Evolutionary conservation across 2,113 vertebrate genomes (phyloP), one percentile per base, ranked within the genome.

Genomic region (Dasyornis broadbenti): DNA sequence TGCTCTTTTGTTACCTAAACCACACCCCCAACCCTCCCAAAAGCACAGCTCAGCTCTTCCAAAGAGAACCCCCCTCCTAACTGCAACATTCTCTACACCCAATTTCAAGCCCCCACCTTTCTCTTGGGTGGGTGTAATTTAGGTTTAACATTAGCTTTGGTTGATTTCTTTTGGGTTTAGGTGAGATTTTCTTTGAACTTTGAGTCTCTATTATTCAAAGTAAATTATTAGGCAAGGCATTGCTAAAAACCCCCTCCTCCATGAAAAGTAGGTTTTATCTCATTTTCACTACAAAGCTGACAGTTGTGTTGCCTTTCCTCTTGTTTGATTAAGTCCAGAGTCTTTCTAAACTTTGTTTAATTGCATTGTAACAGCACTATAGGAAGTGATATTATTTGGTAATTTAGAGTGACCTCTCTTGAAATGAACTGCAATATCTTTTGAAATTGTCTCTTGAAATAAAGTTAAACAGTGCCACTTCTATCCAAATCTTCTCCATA

Each of bases 231-330:
- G 83, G 47, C 50, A 92, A 69, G 39, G 17, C 52, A 66, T 66
- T 63, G 18, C 69, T 63, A 26, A 59, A 89, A 84, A 90, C 63
- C 10, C 27, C 39, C 40, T 77, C 33, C 52, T 81, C 33, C 52
- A 52, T 31, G 75, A 82, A 84, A 93, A 77, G 61, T 69, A 92
- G 64, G 40, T 63, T 92, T 91, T 78, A 45, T 94, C 86, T 92
- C 10, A 91, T 94, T 96, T 95, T 95, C 68, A 77, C 68, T 91
- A 83, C 72, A 89, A 77, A 90, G 80, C 42, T 84, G 72, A 73
- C 39, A 52, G 52, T 73, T 81, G 59, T 73, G 54, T 91, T 94
- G 77, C 39, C 30, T 92, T 86, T 80, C 68, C 26, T 82, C 28
- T 80, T 73, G 20, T 94, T 91, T 73, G 86, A 94, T 86, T 81